A percentile compares a stretch with the other conserved stretches of the same genome.
Conservation (phyloP, 1,140 invertebrate species). For the Lepidurus apus region DNA sequence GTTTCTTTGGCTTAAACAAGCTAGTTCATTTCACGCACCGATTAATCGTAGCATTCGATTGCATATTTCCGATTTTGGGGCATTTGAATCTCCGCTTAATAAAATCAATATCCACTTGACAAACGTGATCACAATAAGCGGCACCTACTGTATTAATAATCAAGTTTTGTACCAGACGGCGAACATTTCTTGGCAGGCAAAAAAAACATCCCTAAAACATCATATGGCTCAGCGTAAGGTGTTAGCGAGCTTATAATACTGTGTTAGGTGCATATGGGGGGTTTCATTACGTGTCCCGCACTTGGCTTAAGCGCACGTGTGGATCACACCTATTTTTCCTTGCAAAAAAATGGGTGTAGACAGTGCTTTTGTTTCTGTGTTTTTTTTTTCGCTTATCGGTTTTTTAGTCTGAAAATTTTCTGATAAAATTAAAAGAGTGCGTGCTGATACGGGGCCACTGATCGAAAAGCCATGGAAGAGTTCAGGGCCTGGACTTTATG, state of each 20-base stretch:
- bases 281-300: not conserved
- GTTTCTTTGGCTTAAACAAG: too few relatives aligned
- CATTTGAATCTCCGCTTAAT: too few relatives aligned
- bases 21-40: too few relatives aligned
- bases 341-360: not conserved
- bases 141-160: too few relatives aligned
- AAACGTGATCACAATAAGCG: too few relatives aligned
- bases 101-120: too few relatives aligned
- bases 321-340: not conserved
- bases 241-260: slow-evolving; percentile 6
- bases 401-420: too few relatives aligned
- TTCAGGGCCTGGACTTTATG: not conserved
- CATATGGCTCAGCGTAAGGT: not conserved
- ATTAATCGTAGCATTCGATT: too few relatives aligned
- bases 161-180: too few relatives aligned
- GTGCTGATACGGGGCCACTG: not conserved
- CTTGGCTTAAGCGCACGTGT: slow-evolving; percentile 14
- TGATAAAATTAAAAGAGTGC: not conserved
- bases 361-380: not conserved
- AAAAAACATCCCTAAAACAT: not conserved
- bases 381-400: not conserved
- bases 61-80: too few relatives aligned
- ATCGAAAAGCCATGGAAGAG: not conserved
- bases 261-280: not conserved
- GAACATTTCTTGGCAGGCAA: too few relatives aligned